phyloP scores from a whole-genome alignment of 1,140 invertebrate species.

The Mamestra configurata region DNA sequence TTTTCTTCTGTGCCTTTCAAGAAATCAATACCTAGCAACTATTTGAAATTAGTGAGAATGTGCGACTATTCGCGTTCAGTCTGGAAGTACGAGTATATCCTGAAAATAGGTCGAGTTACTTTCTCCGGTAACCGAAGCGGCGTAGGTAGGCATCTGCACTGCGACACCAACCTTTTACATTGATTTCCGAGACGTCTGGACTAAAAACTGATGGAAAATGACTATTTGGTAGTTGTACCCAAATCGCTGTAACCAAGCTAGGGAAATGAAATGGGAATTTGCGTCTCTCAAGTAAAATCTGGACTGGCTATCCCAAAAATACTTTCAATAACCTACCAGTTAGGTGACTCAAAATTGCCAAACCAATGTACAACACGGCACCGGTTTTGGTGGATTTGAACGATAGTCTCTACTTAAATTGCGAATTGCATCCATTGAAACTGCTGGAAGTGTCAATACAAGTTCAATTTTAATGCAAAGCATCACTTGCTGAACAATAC shows the following conservation, averaged over 20 bases:
- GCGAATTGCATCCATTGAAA: constrained; percentile 2
- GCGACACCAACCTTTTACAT: constrained; percentile 79
- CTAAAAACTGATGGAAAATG: neutral
- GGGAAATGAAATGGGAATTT: too few relatives aligned
- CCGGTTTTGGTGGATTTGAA: neutral
- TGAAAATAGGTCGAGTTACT: constrained; percentile 67
- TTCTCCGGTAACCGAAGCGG: constrained; percentile 66
- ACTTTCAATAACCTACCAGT: too few relatives aligned
- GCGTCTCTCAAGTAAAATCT: neutral
- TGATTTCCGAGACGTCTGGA: constrained; percentile 74
- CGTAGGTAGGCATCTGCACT: constrained; percentile 79
- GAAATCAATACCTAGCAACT: neutral
- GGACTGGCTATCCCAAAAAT: neutral
- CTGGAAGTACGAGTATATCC: constrained; percentile 49
- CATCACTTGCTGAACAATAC: constrained; percentile 72
- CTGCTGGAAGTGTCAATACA: constrained; percentile 43
- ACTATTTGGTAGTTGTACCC: neutral
- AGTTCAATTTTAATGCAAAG: constrained; percentile 70
- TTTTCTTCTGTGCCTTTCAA: neutral
- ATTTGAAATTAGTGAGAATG: neutral
- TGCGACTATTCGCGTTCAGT: neutral
- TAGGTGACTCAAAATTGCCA: neutral
- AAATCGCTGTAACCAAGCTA: too few relatives aligned
- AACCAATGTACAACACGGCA: neutral
- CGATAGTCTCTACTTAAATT: neutral